These are phyloP conservation scores for Phorcus lineatus DNA, from an alignment of 2,888 invertebrate genomes.

Conservation along the genomic window DNA sequence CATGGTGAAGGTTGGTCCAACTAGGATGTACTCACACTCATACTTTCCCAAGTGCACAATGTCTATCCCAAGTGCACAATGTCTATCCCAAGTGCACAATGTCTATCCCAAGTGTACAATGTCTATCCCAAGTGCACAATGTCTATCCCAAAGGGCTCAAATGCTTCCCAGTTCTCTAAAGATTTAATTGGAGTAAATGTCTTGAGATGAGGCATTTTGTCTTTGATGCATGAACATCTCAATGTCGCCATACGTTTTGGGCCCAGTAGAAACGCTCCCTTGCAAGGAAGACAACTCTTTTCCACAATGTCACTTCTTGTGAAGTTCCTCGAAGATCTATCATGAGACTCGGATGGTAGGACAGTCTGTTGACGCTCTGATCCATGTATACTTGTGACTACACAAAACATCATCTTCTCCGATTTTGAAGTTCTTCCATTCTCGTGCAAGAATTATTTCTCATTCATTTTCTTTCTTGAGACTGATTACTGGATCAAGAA, in stretches of 20 bases:
- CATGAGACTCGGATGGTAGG: slow-evolving; percentile 14
- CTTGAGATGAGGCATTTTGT: slow-evolving; percentile 1
- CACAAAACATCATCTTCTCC: slow-evolving; percentile 1
- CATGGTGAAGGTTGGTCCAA: slow-evolving; percentile 44
- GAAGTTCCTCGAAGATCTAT: background rate
- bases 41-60: slow-evolving; percentile 39
- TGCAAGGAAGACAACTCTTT: slow-evolving; percentile 11
- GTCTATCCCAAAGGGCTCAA: slow-evolving; percentile 42
- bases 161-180: slow-evolving; percentile 34
- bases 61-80: no score
- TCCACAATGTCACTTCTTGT: slow-evolving; percentile 22
- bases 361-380: slow-evolving; percentile 18
- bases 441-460: background rate
- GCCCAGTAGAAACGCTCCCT: slow-evolving; percentile 35
- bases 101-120: no score
- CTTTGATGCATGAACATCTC: slow-evolving; percentile 31
- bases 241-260: slow-evolving; percentile 32
- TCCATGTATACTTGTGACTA: background rate
- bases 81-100: no score
- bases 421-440: slow-evolving; percentile 23
- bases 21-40: slow-evolving; percentile 42
- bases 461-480: background rate
- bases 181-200: slow-evolving; percentile 25
- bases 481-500: no score
- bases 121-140: no score